Evolutionary conservation across 2,888 invertebrate species (phyloP).

Genomic region (Diloba caeruleocephala): DNA sequence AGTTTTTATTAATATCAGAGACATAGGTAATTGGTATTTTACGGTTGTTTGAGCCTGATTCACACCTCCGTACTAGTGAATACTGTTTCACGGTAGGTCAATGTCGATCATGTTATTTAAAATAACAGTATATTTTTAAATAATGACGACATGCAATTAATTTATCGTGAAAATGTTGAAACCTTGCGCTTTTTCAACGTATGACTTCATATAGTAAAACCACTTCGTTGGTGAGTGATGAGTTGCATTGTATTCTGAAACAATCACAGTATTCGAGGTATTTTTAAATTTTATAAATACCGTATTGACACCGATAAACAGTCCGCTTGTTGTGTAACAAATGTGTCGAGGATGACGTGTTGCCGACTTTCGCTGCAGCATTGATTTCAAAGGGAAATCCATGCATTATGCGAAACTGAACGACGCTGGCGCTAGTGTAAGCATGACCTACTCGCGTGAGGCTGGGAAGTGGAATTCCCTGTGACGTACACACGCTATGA

Average conservation of each 20-base stretch:
- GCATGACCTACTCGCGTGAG: slow-evolving; percentile 48
- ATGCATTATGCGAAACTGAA: slow-evolving; percentile 53
- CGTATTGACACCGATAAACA: slow-evolving; percentile 70
- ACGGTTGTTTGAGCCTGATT: too few species aligned
- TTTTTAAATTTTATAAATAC: slow-evolving; percentile 30
- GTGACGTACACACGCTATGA: slow-evolving; percentile 52
- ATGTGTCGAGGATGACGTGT: slow-evolving; percentile 75
- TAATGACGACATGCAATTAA: too few species aligned
- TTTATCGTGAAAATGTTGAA: too few species aligned
- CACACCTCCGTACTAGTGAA: too few species aligned
- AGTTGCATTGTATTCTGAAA: slow-evolving; percentile 9
- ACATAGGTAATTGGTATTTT: too few species aligned
- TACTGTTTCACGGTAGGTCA: too few species aligned
- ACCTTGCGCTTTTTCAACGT: background rate
- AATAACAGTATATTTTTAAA: too few species aligned
- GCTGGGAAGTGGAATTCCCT: slow-evolving; percentile 76
- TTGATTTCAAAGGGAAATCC: slow-evolving; percentile 71
- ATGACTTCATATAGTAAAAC: background rate
- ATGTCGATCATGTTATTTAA: too few species aligned
- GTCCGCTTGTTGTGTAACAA: slow-evolving; percentile 79
- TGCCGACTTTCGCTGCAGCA: slow-evolving; percentile 77
- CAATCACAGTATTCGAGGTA: slow-evolving; percentile 21
- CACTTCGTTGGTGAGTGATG: slow-evolving; percentile 6
- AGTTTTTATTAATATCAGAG: too few species aligned
- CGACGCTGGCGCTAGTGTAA: slow-evolving; percentile 22